Percentiles rank a stretch among this genome's conserved stretches.
Evolutionary conservation across 2,113 vertebrate species (phyloP).

Genomic region (Petrocephalus zakoni): DNA sequence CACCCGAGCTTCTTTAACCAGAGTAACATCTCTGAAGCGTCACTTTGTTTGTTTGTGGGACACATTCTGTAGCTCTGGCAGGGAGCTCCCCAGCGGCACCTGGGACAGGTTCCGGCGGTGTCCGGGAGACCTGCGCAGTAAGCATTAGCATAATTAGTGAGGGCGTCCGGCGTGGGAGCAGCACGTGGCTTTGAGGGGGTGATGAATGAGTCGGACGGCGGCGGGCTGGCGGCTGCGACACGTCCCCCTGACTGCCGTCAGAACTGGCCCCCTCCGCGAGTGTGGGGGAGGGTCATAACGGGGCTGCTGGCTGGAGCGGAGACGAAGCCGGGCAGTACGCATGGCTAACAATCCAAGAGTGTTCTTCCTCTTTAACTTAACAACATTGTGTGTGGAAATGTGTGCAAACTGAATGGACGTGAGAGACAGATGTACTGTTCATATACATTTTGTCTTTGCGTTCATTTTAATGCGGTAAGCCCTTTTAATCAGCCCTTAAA

Average conservation of each 20-base stretch:
- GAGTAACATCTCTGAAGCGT: no score
- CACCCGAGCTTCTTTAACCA: not conserved
- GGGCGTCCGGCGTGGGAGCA: conserved; percentile 59
- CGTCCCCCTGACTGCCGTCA: conserved; percentile 43
- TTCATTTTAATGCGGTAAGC: not conserved
- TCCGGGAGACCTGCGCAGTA: conserved; percentile 67
- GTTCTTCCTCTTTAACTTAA: no score
- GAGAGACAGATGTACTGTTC: not conserved
- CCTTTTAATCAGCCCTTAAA: not conserved
- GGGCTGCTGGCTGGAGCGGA: not conserved
- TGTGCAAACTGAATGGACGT: no score
- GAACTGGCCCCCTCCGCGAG: not conserved
- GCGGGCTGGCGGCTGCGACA: conserved; percentile 39
- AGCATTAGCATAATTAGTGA: conserved; percentile 82
- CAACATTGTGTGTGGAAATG: no score
- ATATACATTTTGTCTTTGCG: not conserved
- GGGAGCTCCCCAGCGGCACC: conserved; percentile 67
- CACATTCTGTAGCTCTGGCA: not conserved
- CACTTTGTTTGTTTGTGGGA: no score
- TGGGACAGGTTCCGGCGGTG: conserved; percentile 46
- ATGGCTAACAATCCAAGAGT: no score
- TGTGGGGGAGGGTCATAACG: not conserved
- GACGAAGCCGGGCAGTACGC: not conserved
- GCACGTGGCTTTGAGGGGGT: conserved; percentile 67
- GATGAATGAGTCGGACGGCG: conserved; percentile 54